phyloP scores from a whole-genome alignment of 2,797 vertebrate genomes.

The Liasis olivaceus region DNA sequence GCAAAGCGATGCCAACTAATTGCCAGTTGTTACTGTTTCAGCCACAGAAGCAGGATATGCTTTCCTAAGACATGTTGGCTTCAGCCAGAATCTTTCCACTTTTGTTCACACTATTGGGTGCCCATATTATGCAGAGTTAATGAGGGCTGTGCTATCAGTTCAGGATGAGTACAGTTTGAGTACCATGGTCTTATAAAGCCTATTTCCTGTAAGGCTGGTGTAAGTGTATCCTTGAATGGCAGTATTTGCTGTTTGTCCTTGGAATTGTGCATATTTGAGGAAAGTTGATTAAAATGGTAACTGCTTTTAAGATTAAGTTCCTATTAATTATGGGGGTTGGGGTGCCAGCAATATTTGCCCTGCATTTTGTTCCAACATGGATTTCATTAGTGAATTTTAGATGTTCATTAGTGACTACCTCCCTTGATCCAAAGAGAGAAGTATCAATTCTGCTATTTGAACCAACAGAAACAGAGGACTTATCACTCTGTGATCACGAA shows the following conservation, averaged over 20 bases:
- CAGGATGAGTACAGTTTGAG: rapidly evolving
- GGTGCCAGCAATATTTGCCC: not conserved
- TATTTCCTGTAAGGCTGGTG: not conserved
- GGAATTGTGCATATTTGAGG: not conserved
- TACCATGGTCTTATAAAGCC: not conserved
- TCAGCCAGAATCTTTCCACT: not conserved
- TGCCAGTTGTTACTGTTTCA: not conserved
- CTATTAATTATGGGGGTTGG: conserved; percentile 58
- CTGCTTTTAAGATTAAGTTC: conserved; percentile 72
- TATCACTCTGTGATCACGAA: not conserved
- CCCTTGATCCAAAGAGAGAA: not conserved
- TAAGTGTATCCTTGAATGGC: not conserved
- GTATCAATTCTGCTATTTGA: not conserved
- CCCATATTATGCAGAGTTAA: rapidly evolving
- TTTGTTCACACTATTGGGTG: not conserved
- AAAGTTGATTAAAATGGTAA: conserved; percentile 72
- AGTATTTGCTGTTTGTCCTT: not conserved
- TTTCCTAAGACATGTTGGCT: not conserved
- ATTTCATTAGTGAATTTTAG: conserved; percentile 2
- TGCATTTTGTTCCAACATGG: not conserved
- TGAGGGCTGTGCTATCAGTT: not conserved
- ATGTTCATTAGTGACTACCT: not conserved
- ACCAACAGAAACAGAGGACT: not conserved
- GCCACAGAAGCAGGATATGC: not conserved
- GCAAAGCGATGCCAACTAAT: not conserved